Evolutionary conservation across 2,888 invertebrate species (phyloP).

Genomic region (Epistrophe eligans): DNA sequence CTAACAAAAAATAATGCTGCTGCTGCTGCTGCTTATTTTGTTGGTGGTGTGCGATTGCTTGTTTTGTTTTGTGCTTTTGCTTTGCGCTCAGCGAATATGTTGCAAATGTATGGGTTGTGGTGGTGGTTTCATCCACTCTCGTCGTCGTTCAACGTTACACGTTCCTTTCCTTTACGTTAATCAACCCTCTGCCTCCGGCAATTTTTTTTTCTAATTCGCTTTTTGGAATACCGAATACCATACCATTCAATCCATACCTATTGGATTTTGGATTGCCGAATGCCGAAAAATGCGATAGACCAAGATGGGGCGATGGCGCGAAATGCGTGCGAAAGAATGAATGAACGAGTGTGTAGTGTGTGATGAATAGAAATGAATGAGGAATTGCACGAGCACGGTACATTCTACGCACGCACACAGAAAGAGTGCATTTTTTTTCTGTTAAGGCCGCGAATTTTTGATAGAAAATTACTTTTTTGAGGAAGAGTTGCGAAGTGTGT

Average conservation of each 20-base stretch:
- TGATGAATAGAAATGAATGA: conserved; percentile 67
- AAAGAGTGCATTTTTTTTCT: conserved; percentile 72
- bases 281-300: conserved; percentile 78
- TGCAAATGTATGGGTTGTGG: conserved; percentile 47
- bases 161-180: conserved; percentile 49
- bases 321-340: conserved; percentile 79
- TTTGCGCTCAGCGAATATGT: conserved; percentile 33
- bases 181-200: conserved; percentile 56
- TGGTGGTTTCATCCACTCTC: conserved; percentile 57
- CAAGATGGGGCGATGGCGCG: conserved; percentile 78
- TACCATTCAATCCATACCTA: too few species aligned
- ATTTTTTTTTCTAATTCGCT: conserved; percentile 43
- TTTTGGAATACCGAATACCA: conserved; percentile 9
- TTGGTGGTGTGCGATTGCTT: conserved; percentile 40
- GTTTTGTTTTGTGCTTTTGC: conserved; percentile 30
- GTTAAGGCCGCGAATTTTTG: conserved; percentile 34
- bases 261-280: conserved; percentile 59
- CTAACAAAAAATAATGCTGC: conserved; percentile 51
- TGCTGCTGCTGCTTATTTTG: conserved; percentile 55
- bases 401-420: conserved; percentile 75
- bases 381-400: conserved; percentile 72
- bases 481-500: conserved; percentile 26
- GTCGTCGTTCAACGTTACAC: conserved; percentile 45
- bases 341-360: conserved; percentile 60
- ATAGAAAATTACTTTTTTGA: not conserved